Percentiles rank a stretch among this genome's conserved stretches.
These are phyloP conservation scores for Bujurquina vittata DNA, from an alignment of 2,113 vertebrate species.

Conservation along the genomic window DNA sequence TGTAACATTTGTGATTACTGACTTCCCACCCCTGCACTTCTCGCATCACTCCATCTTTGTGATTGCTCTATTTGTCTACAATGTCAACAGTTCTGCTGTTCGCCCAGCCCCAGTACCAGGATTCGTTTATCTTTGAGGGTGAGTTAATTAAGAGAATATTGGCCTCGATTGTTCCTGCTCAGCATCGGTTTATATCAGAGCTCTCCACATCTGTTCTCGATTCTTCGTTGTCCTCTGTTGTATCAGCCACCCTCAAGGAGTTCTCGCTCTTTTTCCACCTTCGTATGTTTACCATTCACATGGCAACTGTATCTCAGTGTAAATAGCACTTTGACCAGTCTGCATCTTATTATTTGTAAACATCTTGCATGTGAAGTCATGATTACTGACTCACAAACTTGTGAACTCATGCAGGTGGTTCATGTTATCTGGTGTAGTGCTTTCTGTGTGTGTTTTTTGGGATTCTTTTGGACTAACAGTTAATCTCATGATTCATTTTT, in stretches of 20 bases:
- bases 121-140: slow-evolving; percentile 60
- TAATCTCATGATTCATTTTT: slow-evolving; percentile 33
- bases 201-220: slow-evolving; percentile 60
- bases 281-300: slow-evolving; percentile 49
- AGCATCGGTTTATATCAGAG: slow-evolving; percentile 36
- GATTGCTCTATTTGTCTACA: slow-evolving; percentile 22
- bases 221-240: slow-evolving; percentile 49
- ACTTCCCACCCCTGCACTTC: not conserved
- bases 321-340: slow-evolving; percentile 39
- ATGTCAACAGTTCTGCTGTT: slow-evolving; percentile 69
- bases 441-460: not conserved
- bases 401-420: slow-evolving; percentile 41
- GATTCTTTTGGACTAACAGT: slow-evolving; percentile 2
- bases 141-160: slow-evolving; percentile 62
- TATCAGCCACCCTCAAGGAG: slow-evolving; percentile 57
- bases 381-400: slow-evolving; percentile 7
- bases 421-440: not conserved
- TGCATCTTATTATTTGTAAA: slow-evolving; percentile 50
- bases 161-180: slow-evolving; percentile 26
- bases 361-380: slow-evolving; percentile 61
- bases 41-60: not conserved
- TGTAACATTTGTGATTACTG: not conserved
- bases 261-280: slow-evolving; percentile 14
- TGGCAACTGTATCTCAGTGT: slow-evolving; percentile 31
- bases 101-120: slow-evolving; percentile 69